These are phyloP conservation scores for Cynopterus sphinx DNA, from an alignment of 2,797 vertebrate genomes.

Conservation along the genomic window DNA sequence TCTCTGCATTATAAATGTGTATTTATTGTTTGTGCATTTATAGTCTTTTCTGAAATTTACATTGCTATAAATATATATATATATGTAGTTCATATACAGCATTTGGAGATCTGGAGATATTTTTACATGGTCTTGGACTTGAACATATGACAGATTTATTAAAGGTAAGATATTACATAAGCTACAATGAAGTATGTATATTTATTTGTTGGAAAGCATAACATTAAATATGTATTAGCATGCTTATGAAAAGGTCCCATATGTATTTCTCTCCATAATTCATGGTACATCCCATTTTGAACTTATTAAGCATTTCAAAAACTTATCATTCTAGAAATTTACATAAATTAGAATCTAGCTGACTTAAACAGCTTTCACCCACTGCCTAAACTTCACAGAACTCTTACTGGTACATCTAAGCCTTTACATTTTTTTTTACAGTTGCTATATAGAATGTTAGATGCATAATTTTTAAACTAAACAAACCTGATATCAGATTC, in stretches of 20 bases:
- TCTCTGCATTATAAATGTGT: constrained; percentile 34
- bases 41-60: constrained; percentile 66
- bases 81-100: constrained; percentile 86
- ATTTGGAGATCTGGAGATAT: constrained; percentile 89
- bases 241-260: not conserved
- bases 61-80: constrained; percentile 81
- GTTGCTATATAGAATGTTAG: constrained; percentile 5
- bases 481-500: not conserved
- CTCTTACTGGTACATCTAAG: not conserved
- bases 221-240: constrained; percentile 19
- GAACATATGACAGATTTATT: constrained; percentile 89
- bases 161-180: constrained; percentile 83
- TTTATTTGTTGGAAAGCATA: constrained; percentile 19
- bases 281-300: constrained; percentile 32
- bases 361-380: not conserved
- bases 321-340: constrained; percentile 10
- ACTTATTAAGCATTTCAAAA: constrained; percentile 7
- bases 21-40: constrained; percentile 6
- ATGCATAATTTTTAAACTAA: constrained; percentile 35
- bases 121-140: constrained; percentile 93
- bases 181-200: not conserved
- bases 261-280: constrained; percentile 12
- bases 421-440: not conserved
- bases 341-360: not conserved
- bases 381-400: not conserved